phyloP scores from a whole-genome alignment of 2,888 invertebrate species.

The Drosophila sordidula region DNA sequence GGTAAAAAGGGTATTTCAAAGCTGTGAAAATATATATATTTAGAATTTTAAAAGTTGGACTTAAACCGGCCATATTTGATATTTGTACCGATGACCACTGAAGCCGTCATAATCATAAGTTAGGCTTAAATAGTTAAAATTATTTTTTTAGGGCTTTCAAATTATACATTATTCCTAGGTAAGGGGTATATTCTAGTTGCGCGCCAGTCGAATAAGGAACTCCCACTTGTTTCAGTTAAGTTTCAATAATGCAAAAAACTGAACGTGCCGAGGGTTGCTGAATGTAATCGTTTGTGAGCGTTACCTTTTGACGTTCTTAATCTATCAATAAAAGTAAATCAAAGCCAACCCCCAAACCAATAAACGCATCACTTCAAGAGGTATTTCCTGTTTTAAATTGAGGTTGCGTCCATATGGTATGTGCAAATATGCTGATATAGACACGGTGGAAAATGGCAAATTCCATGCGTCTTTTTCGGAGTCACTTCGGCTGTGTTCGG shows the following conservation, averaged over 20 bases:
- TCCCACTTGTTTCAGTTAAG: conserved; percentile 33
- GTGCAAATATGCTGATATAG: conserved; percentile 60
- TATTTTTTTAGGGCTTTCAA: no score
- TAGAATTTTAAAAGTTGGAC: no score
- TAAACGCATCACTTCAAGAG: conserved; percentile 70
- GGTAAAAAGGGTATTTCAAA: background rate
- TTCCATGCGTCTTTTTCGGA: conserved; percentile 52
- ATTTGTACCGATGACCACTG: no score
- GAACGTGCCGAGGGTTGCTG: conserved; percentile 37
- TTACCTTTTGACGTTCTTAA: conserved; percentile 77
- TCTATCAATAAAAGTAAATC: conserved; percentile 83
- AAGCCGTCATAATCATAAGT: no score
- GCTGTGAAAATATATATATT: background rate
- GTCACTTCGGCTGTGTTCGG: conserved; percentile 33
- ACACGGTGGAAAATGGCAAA: conserved; percentile 54
- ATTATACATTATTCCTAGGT: no score
- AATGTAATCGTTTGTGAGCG: conserved; percentile 49
- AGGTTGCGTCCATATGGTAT: conserved; percentile 64
- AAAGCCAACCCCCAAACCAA: conserved; percentile 71
- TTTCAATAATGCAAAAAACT: conserved; percentile 66
- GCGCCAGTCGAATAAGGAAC: background rate
- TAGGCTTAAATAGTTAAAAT: background rate
- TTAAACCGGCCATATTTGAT: no score
- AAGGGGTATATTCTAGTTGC: conserved; percentile 3
- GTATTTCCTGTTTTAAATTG: conserved; percentile 84